Conservation (phyloP, 2,113 vertebrate genomes). For the Erythrolamprus reginae region DNA sequence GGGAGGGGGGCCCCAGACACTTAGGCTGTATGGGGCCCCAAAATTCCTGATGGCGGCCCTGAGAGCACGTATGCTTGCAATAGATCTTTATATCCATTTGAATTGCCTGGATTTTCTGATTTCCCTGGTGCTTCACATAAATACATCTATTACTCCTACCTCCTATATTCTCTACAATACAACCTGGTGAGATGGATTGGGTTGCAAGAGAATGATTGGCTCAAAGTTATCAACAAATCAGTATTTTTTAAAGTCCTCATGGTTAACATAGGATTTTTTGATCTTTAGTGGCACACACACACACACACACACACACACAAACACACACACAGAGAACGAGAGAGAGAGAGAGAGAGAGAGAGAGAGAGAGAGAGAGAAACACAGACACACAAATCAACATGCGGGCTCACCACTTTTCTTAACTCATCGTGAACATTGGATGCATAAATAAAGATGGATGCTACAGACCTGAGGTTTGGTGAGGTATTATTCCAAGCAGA, state of each 20-base stretch:
- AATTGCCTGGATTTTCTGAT: neutral
- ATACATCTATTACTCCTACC: neutral
- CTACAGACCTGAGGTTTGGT: constrained; percentile 83
- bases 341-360: too few species aligned
- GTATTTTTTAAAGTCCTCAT: neutral
- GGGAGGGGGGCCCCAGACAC: too few species aligned
- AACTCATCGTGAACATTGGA: neutral
- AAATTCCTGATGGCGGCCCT: too few species aligned
- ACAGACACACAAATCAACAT: neutral
- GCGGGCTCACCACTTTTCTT: neutral
- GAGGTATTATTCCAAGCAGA: constrained; percentile 80
- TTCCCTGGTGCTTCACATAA: neutral
- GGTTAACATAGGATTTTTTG: neutral
- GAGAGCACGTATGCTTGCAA: neutral
- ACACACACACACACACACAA: neutral
- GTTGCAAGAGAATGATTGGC: neutral
- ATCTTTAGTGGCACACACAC: neutral
- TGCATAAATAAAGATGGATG: constrained; percentile 12
- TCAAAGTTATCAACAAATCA: neutral
- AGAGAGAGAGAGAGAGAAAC: too few species aligned
- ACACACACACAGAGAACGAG: too few species aligned
- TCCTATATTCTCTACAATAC: neutral
- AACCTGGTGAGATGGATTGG: neutral
- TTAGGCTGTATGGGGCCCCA: too few species aligned
- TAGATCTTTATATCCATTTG: neutral